A percentile compares a stretch with the other conserved stretches of the same genome.
Evolutionary conservation across 2,888 invertebrate species (phyloP).

Genomic region (Agrilus cyanescens): DNA sequence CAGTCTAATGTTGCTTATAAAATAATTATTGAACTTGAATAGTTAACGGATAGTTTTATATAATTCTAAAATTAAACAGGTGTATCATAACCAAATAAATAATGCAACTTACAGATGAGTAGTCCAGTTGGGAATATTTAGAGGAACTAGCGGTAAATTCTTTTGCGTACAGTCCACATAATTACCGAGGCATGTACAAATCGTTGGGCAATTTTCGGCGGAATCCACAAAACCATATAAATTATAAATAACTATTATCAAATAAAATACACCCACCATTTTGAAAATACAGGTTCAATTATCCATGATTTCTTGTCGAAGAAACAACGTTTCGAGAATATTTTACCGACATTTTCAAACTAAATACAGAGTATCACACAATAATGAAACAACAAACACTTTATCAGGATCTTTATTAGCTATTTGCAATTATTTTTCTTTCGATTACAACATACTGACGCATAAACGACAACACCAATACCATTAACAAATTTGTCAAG

Average conservation of each 20-base stretch:
- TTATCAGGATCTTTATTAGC: conserved; percentile 7
- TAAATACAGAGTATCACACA: conserved; percentile 4
- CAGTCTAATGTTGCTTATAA: no score
- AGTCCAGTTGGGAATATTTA: conserved; percentile 62
- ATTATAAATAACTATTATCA: conserved; percentile 23
- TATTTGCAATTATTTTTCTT: conserved; percentile 4
- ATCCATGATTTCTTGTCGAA: conserved; percentile 27
- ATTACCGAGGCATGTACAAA: conserved; percentile 60
- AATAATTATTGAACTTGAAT: no score
- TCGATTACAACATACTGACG: conserved; percentile 16
- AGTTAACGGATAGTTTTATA: background rate
- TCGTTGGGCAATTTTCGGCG: conserved; percentile 47
- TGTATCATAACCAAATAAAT: conserved; percentile 19
- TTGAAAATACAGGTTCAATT: conserved; percentile 30
- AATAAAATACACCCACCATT: conserved; percentile 37
- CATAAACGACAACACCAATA: conserved; percentile 4
- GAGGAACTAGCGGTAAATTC: conserved; percentile 57
- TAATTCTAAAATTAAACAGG: conserved; percentile 18
- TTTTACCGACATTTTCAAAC: conserved; percentile 14
- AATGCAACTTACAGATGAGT: conserved; percentile 53
- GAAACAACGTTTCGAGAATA: conserved; percentile 16
- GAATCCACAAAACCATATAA: conserved; percentile 19
- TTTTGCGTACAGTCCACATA: conserved; percentile 66
- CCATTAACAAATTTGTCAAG: background rate
- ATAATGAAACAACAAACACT: conserved; percentile 3